Conservation (phyloP, 2,888 invertebrate genomes). For the Drosophila rellima region DNA sequence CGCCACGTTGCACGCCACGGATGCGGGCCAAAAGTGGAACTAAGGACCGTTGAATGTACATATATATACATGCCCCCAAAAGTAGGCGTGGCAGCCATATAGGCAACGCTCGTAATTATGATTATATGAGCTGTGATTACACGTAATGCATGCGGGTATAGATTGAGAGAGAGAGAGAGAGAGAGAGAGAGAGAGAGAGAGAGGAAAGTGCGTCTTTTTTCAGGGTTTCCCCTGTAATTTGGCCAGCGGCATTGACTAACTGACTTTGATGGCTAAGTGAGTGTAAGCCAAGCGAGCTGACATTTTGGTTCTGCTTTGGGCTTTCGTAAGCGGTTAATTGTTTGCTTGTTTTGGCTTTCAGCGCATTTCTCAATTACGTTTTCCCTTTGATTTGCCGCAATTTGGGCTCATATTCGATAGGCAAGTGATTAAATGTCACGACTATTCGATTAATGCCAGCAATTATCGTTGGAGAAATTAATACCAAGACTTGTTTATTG, state of each 20-base stretch:
- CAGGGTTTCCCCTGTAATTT: constrained; percentile 46
- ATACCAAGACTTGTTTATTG: neutral
- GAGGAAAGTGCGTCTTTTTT: no score
- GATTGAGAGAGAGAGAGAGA: neutral
- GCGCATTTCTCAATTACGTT: constrained; percentile 14
- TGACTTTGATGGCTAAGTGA: constrained; percentile 50
- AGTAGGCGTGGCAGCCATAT: constrained; percentile 10
- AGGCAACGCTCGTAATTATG: constrained; percentile 62
- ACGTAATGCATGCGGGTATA: constrained; percentile 23
- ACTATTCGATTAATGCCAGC: neutral
- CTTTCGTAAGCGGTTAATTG: constrained; percentile 32
- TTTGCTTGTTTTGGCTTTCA: constrained; percentile 28
- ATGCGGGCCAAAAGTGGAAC: constrained; percentile 44
- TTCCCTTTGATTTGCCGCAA: constrained; percentile 24
- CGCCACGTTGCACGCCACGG: constrained; percentile 57
- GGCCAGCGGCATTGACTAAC: constrained; percentile 62
- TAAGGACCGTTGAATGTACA: constrained; percentile 19
- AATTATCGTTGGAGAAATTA: neutral
- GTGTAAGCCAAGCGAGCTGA: constrained; percentile 5
- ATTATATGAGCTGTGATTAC: constrained; percentile 72
- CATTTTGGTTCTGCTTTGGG: constrained; percentile 7
- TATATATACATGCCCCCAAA: neutral
- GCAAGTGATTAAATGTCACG: neutral
- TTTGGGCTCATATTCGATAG: constrained; percentile 4
- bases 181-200: constrained; percentile 12